Conservation (phyloP, 2,113 vertebrate genomes). For the Catharus bicknelli region DNA sequence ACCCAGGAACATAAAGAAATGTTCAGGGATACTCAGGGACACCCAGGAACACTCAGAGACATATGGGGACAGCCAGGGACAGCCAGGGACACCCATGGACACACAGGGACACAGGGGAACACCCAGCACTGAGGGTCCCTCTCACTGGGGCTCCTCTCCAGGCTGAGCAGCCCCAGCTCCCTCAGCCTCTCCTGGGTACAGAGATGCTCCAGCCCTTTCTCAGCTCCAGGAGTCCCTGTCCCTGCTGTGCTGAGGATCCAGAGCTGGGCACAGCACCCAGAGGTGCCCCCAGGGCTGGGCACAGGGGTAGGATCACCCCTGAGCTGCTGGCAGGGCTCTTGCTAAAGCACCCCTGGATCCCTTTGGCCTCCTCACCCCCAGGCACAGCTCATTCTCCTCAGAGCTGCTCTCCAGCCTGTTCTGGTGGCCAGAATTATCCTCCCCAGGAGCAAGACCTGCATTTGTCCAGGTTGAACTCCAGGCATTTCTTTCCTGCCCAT, state of each 20-base stretch:
- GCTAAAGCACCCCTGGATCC: neutral
- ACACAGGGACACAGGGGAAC: fast-evolving
- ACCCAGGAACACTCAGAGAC: too few relatives aligned
- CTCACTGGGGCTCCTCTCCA: neutral
- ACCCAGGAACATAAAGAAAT: too few relatives aligned
- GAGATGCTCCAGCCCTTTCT: neutral
- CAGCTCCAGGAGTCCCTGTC: neutral
- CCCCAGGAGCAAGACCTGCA: neutral
- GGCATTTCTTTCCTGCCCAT: neutral
- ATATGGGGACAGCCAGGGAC: too few relatives aligned
- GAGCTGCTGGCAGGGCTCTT: neutral
- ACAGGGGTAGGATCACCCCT: neutral
- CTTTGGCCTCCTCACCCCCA: neutral
- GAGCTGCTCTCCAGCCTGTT: neutral
- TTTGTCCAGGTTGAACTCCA: neutral
- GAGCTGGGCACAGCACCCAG: neutral
- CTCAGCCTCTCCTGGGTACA: fast-evolving
- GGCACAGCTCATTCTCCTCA: neutral
- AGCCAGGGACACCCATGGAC: neutral
- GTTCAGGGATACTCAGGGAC: too few relatives aligned
- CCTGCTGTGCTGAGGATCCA: neutral
- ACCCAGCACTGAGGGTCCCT: neutral
- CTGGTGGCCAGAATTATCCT: neutral
- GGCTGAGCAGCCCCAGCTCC: neutral
- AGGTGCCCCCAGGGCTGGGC: neutral